A percentile compares a stretch with the other conserved stretches of the same genome.
Evolutionary conservation across 2,797 vertebrate species (phyloP).

Genomic region (Myripristis jacobus): DNA sequence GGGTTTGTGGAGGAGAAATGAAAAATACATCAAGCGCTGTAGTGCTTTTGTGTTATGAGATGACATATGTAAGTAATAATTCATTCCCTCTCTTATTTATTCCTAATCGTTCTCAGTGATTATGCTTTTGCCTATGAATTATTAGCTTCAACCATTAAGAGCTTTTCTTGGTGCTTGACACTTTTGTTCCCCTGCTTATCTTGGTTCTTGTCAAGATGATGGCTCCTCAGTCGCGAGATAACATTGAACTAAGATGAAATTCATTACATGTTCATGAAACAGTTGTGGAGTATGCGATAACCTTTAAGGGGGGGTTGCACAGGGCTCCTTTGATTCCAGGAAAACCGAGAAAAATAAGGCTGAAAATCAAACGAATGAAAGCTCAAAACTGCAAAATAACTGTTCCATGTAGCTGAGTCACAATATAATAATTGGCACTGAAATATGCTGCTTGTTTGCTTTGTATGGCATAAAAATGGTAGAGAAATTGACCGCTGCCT

Average conservation of each 20-base stretch:
- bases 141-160: conserved; percentile 18
- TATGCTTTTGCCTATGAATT: conserved; percentile 15
- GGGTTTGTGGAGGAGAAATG: too few relatives aligned
- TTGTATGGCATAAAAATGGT: neutral
- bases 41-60: conserved; percentile 14
- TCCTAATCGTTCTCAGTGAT: neutral
- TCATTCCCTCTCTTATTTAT: neutral
- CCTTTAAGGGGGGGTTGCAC: conserved; percentile 3
- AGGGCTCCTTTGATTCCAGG: neutral
- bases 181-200: conserved; percentile 8
- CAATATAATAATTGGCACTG: too few relatives aligned
- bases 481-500: neutral
- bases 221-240: neutral
- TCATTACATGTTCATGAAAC: neutral
- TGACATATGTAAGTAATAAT: conserved; percentile 1
- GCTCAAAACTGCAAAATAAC: too few relatives aligned
- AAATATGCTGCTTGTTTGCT: neutral
- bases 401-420: too few relatives aligned
- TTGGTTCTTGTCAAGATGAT: neutral
- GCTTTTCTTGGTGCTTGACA: conserved; percentile 5
- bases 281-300: conserved; percentile 1
- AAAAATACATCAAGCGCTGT: neutral
- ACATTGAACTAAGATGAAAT: conserved; percentile 2
- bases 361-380: too few relatives aligned
- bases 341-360: neutral